Conservation (phyloP, 2,113 vertebrate genomes). For the Aplodontia rufa region DNA sequence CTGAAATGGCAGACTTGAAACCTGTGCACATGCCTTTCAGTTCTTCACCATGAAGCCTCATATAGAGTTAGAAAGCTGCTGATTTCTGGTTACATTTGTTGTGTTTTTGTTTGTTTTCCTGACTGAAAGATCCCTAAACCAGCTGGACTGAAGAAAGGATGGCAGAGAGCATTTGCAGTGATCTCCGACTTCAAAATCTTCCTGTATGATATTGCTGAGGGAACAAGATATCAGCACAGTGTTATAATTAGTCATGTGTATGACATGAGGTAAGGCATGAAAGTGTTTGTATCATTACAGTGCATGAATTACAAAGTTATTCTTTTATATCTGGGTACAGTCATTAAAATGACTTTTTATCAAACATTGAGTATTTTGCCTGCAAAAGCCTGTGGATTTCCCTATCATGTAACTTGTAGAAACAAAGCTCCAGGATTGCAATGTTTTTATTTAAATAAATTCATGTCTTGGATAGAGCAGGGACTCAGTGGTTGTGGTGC, state of each 20-base stretch:
- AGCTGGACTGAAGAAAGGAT: constrained; percentile 97
- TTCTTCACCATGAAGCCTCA: not conserved
- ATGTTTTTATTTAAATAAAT: constrained; percentile 9
- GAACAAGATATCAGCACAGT: constrained; percentile 92
- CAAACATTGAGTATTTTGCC: constrained; percentile 45
- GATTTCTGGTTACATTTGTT: not conserved
- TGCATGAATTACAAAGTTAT: not conserved
- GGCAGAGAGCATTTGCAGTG: constrained; percentile 95
- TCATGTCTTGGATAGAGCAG: too few relatives aligned
- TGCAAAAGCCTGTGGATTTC: too few relatives aligned
- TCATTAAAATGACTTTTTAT: constrained; percentile 32
- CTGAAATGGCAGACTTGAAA: not conserved
- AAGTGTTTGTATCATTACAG: not conserved
- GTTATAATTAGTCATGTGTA: constrained; percentile 96
- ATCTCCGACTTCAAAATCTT: constrained; percentile 99
- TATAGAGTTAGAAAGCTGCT: not conserved
- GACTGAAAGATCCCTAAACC: constrained; percentile 94
- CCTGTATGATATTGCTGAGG: constrained; percentile 96
- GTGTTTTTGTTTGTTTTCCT: constrained; percentile 4
- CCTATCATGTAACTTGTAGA: constrained; percentile 97
- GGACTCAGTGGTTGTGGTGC: too few relatives aligned
- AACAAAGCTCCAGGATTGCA: constrained; percentile 92
- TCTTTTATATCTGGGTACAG: not conserved
- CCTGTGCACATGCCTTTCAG: not conserved
- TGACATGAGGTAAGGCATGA: constrained; percentile 94